A percentile compares a stretch with the other conserved stretches of the same genome.
Evolutionary conservation across 2,888 invertebrate species (phyloP).

Genomic region (Rhagonycha lutea): DNA sequence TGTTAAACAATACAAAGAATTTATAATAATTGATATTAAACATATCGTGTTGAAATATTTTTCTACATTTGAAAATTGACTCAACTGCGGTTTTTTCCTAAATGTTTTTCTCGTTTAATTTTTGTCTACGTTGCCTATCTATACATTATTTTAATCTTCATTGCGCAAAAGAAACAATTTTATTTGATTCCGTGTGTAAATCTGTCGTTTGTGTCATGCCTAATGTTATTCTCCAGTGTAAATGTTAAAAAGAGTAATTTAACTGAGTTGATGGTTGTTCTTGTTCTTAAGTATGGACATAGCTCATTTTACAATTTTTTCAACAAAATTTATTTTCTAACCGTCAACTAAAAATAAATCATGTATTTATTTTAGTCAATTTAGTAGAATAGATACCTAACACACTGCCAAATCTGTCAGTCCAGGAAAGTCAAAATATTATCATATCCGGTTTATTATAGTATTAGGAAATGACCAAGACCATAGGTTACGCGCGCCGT

Average conservation of each 20-base stretch:
- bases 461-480: not conserved
- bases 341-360: too few species aligned
- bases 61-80: constrained; percentile 26
- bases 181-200: not conserved
- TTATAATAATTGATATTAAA: constrained; percentile 18
- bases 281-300: not conserved
- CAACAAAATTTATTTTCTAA: not conserved
- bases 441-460: not conserved
- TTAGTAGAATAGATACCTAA: not conserved
- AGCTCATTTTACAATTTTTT: not conserved
- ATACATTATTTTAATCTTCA: not conserved
- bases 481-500: not conserved
- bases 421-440: not conserved
- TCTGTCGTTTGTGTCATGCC: not conserved
- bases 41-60: constrained; percentile 31
- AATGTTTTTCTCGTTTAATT: constrained; percentile 12
- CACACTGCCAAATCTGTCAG: not conserved
- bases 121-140: constrained; percentile 13
- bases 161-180: not conserved
- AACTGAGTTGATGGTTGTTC: not conserved
- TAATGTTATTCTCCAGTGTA: not conserved
- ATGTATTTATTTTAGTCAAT: not conserved
- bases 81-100: constrained; percentile 9
- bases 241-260: not conserved
- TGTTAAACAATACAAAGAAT: constrained; percentile 18